Conservation (phyloP, 37 sponge, comb jelly and placozoan genomes). For the Oopsacas minuta region DNA sequence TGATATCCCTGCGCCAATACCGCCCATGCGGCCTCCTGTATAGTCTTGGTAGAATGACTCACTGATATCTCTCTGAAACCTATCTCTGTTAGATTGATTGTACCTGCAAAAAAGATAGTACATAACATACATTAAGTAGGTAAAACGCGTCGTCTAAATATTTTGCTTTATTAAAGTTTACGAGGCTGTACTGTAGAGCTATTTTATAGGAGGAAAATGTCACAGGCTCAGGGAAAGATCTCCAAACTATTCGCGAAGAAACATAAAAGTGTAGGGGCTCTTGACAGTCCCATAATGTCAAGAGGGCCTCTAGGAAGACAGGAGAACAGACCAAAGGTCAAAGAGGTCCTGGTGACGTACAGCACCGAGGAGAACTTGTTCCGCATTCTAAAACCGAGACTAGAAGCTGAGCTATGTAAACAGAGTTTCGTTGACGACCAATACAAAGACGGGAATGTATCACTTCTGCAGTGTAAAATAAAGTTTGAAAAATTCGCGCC, state of each 20-base stretch:
- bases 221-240: background rate
- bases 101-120: background rate
- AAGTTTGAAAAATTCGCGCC: slow-evolving; percentile 17
- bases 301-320: background rate
- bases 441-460: slow-evolving; percentile 15
- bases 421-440: background rate
- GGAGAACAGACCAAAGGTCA: slow-evolving; percentile 7
- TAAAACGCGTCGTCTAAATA: too few relatives aligned
- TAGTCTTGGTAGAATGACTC: slow-evolving; percentile 14
- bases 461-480: background rate
- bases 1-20: background rate
- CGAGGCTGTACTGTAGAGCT: too few relatives aligned
- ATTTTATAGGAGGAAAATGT: too few relatives aligned
- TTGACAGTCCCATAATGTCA: background rate
- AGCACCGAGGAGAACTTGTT: slow-evolving; percentile 6
- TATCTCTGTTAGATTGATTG: background rate
- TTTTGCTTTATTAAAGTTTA: too few relatives aligned
- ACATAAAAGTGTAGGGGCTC: background rate
- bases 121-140: too few relatives aligned
- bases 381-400: background rate
- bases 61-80: background rate
- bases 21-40: background rate
- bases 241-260: background rate
- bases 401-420: background rate
- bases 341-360: background rate